Base-by-base conservation (phyloP, 1,140 invertebrate species). In the Sarcophaga bullata region DNA sequence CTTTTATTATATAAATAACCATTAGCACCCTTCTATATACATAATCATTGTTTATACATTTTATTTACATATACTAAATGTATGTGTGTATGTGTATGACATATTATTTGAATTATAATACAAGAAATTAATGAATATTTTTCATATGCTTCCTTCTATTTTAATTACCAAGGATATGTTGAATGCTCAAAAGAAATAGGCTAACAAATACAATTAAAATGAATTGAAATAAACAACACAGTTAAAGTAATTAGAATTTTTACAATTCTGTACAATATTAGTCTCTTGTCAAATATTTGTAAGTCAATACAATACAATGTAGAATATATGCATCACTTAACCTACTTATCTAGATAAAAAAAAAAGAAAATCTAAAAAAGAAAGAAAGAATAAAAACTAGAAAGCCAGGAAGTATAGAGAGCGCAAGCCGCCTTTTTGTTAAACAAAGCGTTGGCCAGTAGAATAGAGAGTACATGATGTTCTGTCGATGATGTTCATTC, bases 221-320 rank as follows among this genome's bases (percentile, higher is more conserved):
- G 13, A 58, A 58, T 37, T n/a, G n/a, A 58, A 13, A 13, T 13
- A 58, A 58, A 58, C 54, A n/a, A 58, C n/a, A 58, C 15, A 58
- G 54, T n/a, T n/a, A 58, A 58, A n/a, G 3, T 58, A 58, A 58
- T 58, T 58, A n/a, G 54, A 58, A 58, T 58, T 58, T n/a, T 58
- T 58, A 58, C 54, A 58, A 15, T 58, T 58, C 54, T 58, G 54
- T 7, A 15, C n/a, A 7, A n/a, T 58, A 58, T 58, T 58, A 58
- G 54, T n/a, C n/a, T n/a, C n/a, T 58, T 58, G 54, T 7, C n/a
- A n/a, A 58, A 58, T 58, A 58, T 58, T 8, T 58, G 54, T n/a
- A 58, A 58, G 15, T 58, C 54, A 58, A 58, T 58, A 58, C 54
- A 58, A 58, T 58, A 58, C 54, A 58, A 58, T 58, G 54, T 58